Conservation (phyloP, 2,797 vertebrate species). For the Eurystomus glaucurus region DNA sequence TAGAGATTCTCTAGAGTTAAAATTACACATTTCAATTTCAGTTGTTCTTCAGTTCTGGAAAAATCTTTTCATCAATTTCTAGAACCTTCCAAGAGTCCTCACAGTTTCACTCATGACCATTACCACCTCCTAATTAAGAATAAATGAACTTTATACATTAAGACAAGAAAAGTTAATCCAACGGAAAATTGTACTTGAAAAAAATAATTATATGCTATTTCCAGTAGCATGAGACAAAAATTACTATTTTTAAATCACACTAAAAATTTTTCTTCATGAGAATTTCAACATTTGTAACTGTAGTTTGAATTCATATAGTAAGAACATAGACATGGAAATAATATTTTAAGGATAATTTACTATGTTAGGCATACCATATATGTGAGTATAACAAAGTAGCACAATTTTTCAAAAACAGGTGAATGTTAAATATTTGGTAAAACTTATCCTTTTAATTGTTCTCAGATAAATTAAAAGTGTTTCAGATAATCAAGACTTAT, state of each 20-base stretch:
- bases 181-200: neutral
- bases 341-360: neutral
- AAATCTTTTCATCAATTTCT: neutral
- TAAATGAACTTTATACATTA: neutral
- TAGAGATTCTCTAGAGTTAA: neutral
- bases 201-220: neutral
- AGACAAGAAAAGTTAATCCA: neutral
- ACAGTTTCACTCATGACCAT: neutral
- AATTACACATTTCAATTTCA: neutral
- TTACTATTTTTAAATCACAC: neutral
- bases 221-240: neutral
- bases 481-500: neutral
- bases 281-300: neutral
- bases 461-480: neutral
- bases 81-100: neutral
- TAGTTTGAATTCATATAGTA: neutral
- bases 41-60: neutral
- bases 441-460: neutral
- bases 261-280: neutral
- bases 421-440: neutral
- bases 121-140: neutral
- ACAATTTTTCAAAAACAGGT: neutral
- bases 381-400: neutral
- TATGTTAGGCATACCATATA: rapidly evolving
- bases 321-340: neutral